Conservation (phyloP, 2,113 vertebrate species). For the Siphamia tubifer region DNA sequence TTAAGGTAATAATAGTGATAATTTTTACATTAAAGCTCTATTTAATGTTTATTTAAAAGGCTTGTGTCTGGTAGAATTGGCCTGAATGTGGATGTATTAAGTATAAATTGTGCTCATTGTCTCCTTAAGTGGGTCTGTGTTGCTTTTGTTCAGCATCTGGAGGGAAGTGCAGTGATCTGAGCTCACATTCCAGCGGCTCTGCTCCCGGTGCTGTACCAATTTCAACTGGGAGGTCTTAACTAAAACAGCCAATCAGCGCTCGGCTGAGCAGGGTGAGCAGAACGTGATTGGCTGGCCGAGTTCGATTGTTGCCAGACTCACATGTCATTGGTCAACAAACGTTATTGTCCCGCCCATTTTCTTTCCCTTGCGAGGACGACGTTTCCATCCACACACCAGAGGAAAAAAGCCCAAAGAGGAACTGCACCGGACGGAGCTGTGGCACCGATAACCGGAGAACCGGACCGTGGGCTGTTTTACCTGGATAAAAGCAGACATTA, state of each 20-base stretch:
- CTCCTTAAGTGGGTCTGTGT: not conserved
- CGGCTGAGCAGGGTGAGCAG: not conserved
- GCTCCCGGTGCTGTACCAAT: slow-evolving; percentile 14
- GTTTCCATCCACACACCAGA: slow-evolving; percentile 31
- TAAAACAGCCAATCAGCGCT: slow-evolving; percentile 21
- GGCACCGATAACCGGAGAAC: not conserved
- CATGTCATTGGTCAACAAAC: slow-evolving; percentile 38
- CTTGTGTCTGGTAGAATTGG: no score
- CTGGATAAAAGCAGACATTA: not conserved
- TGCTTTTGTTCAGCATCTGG: not conserved
- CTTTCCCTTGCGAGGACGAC: slow-evolving; percentile 15
- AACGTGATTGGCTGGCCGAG: slow-evolving; percentile 15
- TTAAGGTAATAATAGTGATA: no score
- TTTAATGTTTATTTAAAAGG: no score
- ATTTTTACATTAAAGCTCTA: no score
- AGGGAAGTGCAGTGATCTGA: not conserved
- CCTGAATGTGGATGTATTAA: no score
- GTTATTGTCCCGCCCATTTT: slow-evolving; percentile 20
- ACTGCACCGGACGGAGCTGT: not conserved
- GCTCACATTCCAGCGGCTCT: not conserved
- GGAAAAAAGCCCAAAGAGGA: not conserved
- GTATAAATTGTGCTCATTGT: not conserved
- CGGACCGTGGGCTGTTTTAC: not conserved
- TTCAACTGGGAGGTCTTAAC: slow-evolving; percentile 25
- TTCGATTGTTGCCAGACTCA: not conserved